Evolutionary conservation across 2,113 vertebrate species (phyloP).

Genomic region (Baryphthengus martii): DNA sequence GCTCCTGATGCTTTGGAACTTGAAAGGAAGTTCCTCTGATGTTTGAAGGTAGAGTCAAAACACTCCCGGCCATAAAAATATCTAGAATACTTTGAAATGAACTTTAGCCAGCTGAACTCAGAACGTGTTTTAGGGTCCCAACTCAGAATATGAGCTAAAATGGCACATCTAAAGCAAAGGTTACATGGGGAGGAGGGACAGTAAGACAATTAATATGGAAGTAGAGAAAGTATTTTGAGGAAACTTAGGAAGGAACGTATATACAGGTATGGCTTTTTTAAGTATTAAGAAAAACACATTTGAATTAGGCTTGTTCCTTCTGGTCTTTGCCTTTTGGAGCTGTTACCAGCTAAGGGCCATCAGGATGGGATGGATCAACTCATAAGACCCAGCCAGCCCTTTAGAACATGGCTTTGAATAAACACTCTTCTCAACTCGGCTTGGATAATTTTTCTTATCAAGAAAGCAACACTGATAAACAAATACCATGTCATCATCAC

Average conservation of each 20-base stretch:
- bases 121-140: not conserved
- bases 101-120: not conserved
- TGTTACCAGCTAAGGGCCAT: not conserved
- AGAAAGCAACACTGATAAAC: not conserved
- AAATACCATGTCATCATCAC: not conserved
- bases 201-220: not conserved
- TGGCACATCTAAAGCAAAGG: not conserved
- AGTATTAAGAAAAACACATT: not conserved
- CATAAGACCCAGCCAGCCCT: not conserved
- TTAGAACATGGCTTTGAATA: not conserved
- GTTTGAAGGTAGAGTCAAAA: not conserved
- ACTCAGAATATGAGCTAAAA: not conserved
- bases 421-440: not conserved
- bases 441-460: not conserved
- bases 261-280: not conserved
- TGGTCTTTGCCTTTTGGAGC: not conserved
- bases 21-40: not conserved
- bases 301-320: not conserved
- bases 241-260: not conserved
- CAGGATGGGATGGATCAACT: not conserved
- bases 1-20: not conserved
- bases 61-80: not conserved
- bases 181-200: not conserved
- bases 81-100: not conserved
- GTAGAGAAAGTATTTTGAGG: not conserved